phyloP scores from a whole-genome alignment of 1,140 invertebrate species.

The Manduca sexta region DNA sequence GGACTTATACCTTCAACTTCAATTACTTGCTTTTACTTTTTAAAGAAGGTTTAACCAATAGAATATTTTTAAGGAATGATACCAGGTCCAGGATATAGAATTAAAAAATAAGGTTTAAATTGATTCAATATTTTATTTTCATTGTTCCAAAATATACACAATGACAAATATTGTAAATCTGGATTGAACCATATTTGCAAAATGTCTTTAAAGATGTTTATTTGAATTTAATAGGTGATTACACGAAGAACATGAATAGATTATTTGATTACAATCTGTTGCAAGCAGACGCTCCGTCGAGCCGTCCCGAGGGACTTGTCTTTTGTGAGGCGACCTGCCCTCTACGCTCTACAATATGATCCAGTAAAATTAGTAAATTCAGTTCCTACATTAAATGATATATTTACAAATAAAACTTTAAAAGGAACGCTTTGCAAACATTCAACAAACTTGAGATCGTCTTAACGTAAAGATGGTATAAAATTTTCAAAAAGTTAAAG shows the following conservation, averaged over 20 bases:
- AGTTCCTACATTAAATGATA: slow-evolving; percentile 67
- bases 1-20: no score
- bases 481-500: slow-evolving; percentile 63
- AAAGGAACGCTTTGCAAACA: slow-evolving; percentile 73
- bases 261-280: slow-evolving; percentile 55
- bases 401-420: slow-evolving; percentile 73
- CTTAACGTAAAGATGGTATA: slow-evolving; percentile 72
- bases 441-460: slow-evolving; percentile 73
- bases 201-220: slow-evolving; percentile 62
- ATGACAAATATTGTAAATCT: slow-evolving; percentile 66
- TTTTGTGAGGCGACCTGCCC: slow-evolving; percentile 26
- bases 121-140: slow-evolving; percentile 71
- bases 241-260: slow-evolving; percentile 63
- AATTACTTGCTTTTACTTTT: no score
- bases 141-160: slow-evolving; percentile 72
- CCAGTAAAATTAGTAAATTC: slow-evolving; percentile 64
- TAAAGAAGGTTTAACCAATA: no score
- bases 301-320: slow-evolving; percentile 22
- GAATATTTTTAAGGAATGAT: no score
- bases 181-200: slow-evolving; percentile 58
- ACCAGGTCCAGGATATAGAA: no score
- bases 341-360: slow-evolving; percentile 37
- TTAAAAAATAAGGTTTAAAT: slow-evolving; percentile 36
- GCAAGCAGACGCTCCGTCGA: slow-evolving; percentile 29
- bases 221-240: slow-evolving; percentile 63